These are phyloP conservation scores for Microcebus griseorufus DNA, from an alignment of 2,113 vertebrate genomes.

Conservation along the genomic window DNA sequence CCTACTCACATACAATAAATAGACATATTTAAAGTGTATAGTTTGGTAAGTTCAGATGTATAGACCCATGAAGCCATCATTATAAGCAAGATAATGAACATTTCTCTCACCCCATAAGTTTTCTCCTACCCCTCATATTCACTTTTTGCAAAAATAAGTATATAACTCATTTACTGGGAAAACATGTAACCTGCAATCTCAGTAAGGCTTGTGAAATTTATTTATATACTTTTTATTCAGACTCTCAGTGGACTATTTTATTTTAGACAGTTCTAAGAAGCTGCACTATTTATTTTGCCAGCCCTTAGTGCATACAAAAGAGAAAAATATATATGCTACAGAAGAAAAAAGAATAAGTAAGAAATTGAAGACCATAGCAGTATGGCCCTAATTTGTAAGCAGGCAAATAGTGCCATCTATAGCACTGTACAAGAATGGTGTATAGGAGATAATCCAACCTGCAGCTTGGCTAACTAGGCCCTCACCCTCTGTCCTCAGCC, in stretches of 20 bases:
- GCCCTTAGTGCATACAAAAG: background rate
- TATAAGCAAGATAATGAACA: background rate
- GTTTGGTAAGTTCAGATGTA: background rate
- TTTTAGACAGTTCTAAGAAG: conserved; percentile 37
- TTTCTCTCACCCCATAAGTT: background rate
- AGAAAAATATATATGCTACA: background rate
- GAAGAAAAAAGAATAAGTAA: background rate
- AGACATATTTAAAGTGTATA: background rate
- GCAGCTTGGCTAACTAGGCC: background rate
- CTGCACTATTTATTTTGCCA: conserved; percentile 6
- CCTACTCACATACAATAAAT: background rate
- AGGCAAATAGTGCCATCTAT: background rate
- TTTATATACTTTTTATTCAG: background rate
- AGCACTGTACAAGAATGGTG: background rate
- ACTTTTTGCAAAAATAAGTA: conserved; percentile 21
- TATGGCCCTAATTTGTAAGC: background rate
- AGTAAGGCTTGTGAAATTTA: background rate
- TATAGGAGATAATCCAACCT: too few relatives aligned
- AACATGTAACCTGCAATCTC: background rate
- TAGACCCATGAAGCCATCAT: background rate
- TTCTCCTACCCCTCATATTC: background rate
- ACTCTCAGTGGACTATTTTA: background rate
- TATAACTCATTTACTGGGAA: background rate
- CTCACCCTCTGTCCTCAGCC: background rate
- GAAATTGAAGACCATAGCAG: background rate